phyloP scores from a whole-genome alignment of 37 sponge, comb jelly and placozoan genomes.

The Eunapius fragilis region DNA sequence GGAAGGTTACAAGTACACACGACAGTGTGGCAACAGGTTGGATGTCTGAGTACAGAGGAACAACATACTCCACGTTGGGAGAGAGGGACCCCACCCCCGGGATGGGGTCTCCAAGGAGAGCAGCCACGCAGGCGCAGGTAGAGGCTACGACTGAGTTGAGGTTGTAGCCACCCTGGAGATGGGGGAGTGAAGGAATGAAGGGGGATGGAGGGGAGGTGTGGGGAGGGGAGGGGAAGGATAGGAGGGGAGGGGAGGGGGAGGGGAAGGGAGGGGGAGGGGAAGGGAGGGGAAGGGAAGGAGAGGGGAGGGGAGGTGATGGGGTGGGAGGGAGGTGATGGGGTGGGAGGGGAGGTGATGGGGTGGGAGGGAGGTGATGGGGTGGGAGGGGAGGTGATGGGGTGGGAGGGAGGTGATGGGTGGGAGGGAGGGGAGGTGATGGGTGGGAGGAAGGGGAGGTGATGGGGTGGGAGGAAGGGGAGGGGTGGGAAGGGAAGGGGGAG shows the following conservation, averaged over 20 bases:
- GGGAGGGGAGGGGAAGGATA: background rate
- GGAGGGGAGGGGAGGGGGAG: background rate
- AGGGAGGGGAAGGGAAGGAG: background rate
- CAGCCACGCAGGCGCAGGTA: conserved; percentile 49
- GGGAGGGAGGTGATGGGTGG: no score
- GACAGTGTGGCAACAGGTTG: no score
- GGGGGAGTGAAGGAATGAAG: background rate
- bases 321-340: background rate
- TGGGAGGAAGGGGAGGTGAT: background rate
- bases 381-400: no score
- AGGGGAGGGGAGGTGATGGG: background rate
- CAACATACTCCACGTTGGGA: background rate
- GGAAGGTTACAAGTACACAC: no score
- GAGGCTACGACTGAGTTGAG: conserved; percentile 72
- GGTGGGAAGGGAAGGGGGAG: background rate
- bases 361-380: no score
- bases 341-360: background rate
- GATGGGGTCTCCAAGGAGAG: conserved; percentile 80
- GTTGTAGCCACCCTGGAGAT: conserved; percentile 89
- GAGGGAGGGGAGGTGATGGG: background rate
- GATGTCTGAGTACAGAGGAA: background rate
- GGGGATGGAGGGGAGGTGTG: background rate
- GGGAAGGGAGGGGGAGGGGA: background rate
- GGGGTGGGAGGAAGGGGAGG: background rate
- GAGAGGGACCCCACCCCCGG: background rate